Percentiles rank a stretch among this genome's conserved stretches.
phyloP scores from a whole-genome alignment of 2,888 invertebrate genomes.

The Apeira syringaria region DNA sequence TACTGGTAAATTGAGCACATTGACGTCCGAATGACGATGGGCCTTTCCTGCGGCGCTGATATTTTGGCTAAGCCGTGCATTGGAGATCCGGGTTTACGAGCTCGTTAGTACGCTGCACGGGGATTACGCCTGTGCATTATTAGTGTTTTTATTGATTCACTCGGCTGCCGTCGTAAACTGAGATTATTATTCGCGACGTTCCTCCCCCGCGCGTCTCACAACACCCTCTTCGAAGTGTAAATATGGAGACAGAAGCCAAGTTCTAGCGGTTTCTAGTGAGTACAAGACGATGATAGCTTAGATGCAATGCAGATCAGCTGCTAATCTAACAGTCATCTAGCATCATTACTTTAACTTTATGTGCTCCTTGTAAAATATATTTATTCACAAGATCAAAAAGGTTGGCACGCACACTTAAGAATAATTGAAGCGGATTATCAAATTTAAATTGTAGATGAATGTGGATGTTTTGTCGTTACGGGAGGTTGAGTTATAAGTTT shows the following conservation, averaged over 20 bases:
- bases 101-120: conserved; percentile 81
- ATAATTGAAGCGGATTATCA: too few species aligned
- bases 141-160: conserved; percentile 84
- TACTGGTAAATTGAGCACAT: too few species aligned
- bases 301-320: too few species aligned
- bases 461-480: too few species aligned
- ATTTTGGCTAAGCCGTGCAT: conserved; percentile 74
- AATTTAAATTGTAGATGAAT: too few species aligned
- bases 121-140: conserved; percentile 83
- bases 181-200: conserved; percentile 81
- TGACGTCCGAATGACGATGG: conserved; percentile 1
- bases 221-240: conserved; percentile 38
- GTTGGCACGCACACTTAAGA: too few species aligned
- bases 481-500: too few species aligned
- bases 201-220: conserved; percentile 42
- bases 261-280: not conserved
- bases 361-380: too few species aligned
- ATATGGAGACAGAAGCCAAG: not conserved
- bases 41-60: conserved; percentile 48
- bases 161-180: conserved; percentile 82
- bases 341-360: too few species aligned
- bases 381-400: too few species aligned
- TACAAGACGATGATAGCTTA: too few species aligned
- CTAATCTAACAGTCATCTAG: too few species aligned
- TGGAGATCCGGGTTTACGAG: conserved; percentile 80